These are phyloP conservation scores for Riptortus pedestris DNA, from an alignment of 1,140 invertebrate species.

Conservation along the genomic window DNA sequence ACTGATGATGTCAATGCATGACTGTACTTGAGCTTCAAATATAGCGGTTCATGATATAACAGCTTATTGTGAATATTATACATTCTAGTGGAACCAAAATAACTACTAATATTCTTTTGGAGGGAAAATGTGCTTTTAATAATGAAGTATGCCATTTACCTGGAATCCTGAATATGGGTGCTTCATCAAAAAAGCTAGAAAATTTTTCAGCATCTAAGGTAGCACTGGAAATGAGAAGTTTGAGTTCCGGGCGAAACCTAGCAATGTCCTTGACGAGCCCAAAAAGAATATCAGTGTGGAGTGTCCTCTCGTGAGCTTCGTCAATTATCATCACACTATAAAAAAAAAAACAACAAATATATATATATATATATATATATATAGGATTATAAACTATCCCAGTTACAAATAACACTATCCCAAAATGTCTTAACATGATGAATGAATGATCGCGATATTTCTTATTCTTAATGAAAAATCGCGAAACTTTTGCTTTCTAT, in stretches of 20 bases:
- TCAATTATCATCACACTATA: slow-evolving; percentile 96
- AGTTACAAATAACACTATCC: no score
- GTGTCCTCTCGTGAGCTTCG: slow-evolving; percentile 95
- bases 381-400: neutral
- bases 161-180: slow-evolving; percentile 95
- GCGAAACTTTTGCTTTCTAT: no score
- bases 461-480: no score
- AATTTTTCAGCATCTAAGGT: slow-evolving; percentile 98
- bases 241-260: slow-evolving; percentile 86
- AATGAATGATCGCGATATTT: no score
- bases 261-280: slow-evolving; percentile 97
- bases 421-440: no score
- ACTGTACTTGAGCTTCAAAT: no score
- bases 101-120: no score
- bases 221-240: slow-evolving; percentile 93
- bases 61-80: no score
- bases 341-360: slow-evolving; percentile 15
- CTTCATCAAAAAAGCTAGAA: slow-evolving; percentile 96
- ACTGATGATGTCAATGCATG: no score
- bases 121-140: no score
- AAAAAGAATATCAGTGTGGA: slow-evolving; percentile 97
- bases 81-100: no score
- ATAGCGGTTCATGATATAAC: no score
- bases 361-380: neutral
- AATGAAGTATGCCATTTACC: slow-evolving; percentile 47